A percentile compares a stretch with the other conserved stretches of the same genome.
Evolutionary conservation across 2,797 vertebrate species (phyloP).

Genomic region (Paramormyrops hopkinsi): DNA sequence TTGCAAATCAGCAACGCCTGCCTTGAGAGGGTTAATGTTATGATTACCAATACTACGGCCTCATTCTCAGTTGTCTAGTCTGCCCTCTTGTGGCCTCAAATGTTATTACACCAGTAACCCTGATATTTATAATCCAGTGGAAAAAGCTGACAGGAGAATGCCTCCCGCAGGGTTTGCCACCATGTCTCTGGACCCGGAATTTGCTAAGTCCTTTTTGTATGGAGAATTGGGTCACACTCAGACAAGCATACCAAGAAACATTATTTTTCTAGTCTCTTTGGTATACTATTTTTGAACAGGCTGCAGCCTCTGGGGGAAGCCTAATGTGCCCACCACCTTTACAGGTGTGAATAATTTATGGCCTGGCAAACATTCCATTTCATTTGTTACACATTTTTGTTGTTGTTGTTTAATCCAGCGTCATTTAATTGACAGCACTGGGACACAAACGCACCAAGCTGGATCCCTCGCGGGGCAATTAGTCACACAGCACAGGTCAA

Average conservation of each 20-base stretch:
- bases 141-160: background rate
- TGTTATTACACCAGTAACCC: background rate
- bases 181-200: background rate
- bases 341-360: background rate
- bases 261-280: background rate
- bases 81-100: slow-evolving; percentile 25
- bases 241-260: background rate
- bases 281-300: background rate
- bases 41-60: background rate
- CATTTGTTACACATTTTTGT: background rate
- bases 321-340: background rate
- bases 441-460: background rate
- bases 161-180: background rate
- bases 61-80: background rate
- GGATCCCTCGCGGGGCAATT: background rate
- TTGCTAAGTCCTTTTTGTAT: background rate
- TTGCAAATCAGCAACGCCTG: no score
- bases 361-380: background rate
- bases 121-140: background rate
- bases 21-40: no score
- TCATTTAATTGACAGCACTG: background rate
- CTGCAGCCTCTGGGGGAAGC: background rate
- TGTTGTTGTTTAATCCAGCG: background rate
- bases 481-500: slow-evolving; percentile 3
- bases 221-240: background rate